Base-by-base conservation (phyloP, 2,888 invertebrate species). In the Ectemnius continuus region DNA sequence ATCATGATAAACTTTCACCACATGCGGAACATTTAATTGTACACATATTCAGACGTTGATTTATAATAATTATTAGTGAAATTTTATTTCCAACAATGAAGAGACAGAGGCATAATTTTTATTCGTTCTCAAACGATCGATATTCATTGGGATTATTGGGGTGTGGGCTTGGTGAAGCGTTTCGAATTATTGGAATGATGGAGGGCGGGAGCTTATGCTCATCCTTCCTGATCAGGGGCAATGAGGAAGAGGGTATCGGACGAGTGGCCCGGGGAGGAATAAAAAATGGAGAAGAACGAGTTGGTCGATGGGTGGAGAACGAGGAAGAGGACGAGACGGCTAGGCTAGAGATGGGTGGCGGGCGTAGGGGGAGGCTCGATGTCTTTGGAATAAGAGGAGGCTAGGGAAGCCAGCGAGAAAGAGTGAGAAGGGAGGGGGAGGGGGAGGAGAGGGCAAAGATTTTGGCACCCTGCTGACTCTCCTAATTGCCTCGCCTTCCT, bases 401-500 rank as follows among this genome's bases (percentile, higher is more conserved):
- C 63, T 36, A 58, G 59, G 66, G 63, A 75, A 70, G 64, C 69
- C 52, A 75, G 63, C 69, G 56, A 75, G 63, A 77, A 74, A 78
- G 56, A 56, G 69, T 59, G 78, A 82, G 77, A 78, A 84, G 79
- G 79, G 84, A 81, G 84, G 80, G 82, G 76, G 84, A 81, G 84
- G 80, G 82, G 76, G 84, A n/a, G n/a, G n/a, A 81, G 84, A 81
- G 82, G 76, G 84, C 81, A 80, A 81, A 84, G 85, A 88, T 88
- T 88, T 89, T 88, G 89, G 89, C 89, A 89, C 89, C 90, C 90
- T 71, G 89, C 90, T 90, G 90, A 66, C 89, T 77, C 85, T 84
- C 87, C 90, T 90, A 90, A 90, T 90, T 90, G 90, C 89, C 86
- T 90, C 84, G 88, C 85, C 87, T 85, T 86, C 84, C 82, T 84